phyloP scores from a whole-genome alignment of 2,888 invertebrate genomes.

The Cosmia trapezina region DNA sequence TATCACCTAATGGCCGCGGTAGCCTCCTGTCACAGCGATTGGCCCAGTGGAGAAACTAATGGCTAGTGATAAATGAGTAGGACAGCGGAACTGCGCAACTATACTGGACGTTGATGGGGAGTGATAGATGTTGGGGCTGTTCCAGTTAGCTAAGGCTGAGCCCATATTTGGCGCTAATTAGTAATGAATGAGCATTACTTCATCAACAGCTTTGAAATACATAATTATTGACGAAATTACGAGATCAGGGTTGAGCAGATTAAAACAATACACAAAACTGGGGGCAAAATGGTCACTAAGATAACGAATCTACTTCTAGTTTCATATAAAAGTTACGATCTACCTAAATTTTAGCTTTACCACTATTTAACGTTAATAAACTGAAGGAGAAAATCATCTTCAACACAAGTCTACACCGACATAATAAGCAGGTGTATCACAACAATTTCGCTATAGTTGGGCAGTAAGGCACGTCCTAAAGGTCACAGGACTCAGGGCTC shows the following conservation, averaged over 20 bases:
- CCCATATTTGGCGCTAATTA: background rate
- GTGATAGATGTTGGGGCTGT: conserved; percentile 9
- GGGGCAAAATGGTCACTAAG: no score
- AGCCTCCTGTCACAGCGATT: conserved; percentile 32
- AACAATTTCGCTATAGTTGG: conserved; percentile 22
- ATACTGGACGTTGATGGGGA: conserved; percentile 17
- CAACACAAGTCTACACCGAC: background rate
- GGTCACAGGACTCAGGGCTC: conserved; percentile 56
- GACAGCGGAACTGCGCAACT: conserved; percentile 19
- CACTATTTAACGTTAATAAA: background rate
- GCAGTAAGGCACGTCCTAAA: conserved; percentile 40
- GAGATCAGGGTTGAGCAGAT: no score
- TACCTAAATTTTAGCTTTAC: background rate
- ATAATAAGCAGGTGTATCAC: conserved; percentile 15
- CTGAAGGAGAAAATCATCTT: background rate
- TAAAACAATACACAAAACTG: no score
- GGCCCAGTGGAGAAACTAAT: conserved; percentile 42
- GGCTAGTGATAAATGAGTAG: conserved; percentile 39
- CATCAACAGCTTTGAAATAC: background rate
- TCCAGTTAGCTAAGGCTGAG: conserved; percentile 1
- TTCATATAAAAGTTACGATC: no score
- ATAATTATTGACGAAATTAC: background rate
- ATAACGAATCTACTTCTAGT: no score
- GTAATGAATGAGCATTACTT: background rate
- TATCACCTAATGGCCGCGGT: conserved; percentile 57